phyloP scores from a whole-genome alignment of 2,888 invertebrate species.

The Drosophila lacicola region DNA sequence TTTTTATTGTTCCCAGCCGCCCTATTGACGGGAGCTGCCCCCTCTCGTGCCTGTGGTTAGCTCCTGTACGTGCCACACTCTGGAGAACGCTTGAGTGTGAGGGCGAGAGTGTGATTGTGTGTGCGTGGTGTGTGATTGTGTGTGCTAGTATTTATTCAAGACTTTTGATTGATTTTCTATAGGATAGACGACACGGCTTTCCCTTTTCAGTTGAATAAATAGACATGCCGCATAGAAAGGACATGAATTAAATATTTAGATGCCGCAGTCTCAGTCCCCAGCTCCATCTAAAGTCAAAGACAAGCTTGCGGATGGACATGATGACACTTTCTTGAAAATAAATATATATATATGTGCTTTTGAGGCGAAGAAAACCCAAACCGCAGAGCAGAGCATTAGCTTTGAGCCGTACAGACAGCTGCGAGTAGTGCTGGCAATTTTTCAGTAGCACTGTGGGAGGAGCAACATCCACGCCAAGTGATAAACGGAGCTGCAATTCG shows the following conservation, averaged over 20 bases:
- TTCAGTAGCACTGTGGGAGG: conserved; percentile 43
- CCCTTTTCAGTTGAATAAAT: conserved; percentile 13
- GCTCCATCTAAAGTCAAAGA: background rate
- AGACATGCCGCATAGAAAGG: conserved; percentile 26
- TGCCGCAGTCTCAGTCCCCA: conserved; percentile 1
- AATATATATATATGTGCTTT: conserved; percentile 2
- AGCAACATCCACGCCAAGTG: conserved; percentile 46
- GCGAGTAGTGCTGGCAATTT: conserved; percentile 8
- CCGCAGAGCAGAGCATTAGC: conserved; percentile 16
- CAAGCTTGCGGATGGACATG: conserved; percentile 20
- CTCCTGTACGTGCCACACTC: conserved; percentile 43
- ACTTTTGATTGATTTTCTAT: conserved; percentile 69
- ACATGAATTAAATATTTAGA: conserved; percentile 61
- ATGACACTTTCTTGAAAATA: conserved; percentile 33
- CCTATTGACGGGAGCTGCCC: conserved; percentile 55
- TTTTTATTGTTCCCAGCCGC: conserved; percentile 80
- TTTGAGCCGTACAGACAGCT: conserved; percentile 18
- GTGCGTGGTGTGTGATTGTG: conserved; percentile 33
- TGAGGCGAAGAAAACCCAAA: conserved; percentile 3
- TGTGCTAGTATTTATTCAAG: conserved; percentile 62
- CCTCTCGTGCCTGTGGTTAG: conserved; percentile 40
- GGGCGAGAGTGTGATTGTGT: conserved; percentile 12
- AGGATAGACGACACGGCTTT: conserved; percentile 17
- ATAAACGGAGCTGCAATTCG: conserved; percentile 46
- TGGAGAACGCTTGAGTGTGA: conserved; percentile 33